A percentile compares a stretch with the other conserved stretches of the same genome.
These are phyloP conservation scores for Agrochola litura DNA, from an alignment of 2,888 invertebrate genomes.

Conservation along the genomic window DNA sequence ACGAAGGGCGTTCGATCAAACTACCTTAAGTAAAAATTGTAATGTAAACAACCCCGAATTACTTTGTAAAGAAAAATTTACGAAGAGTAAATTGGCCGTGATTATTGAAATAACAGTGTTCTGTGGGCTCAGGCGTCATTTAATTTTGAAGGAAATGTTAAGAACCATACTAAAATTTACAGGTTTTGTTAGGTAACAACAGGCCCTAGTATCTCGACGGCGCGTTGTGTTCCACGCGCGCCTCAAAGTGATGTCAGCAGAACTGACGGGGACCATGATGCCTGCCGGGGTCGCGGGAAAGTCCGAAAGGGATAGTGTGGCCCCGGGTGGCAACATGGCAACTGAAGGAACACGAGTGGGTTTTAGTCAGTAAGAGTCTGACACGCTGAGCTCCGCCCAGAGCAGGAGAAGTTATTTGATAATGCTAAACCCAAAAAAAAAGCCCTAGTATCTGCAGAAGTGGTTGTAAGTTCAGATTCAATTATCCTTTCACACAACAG, in stretches of 20 bases:
- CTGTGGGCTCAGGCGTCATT: slow-evolving; percentile 23
- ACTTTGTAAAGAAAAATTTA: slow-evolving; percentile 61
- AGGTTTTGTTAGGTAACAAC: neutral
- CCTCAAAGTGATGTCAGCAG: too few relatives aligned
- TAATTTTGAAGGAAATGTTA: slow-evolving; percentile 27
- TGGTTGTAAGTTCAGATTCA: slow-evolving; percentile 26
- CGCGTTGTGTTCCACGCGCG: too few relatives aligned
- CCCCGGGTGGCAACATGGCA: too few relatives aligned
- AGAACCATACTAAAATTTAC: neutral
- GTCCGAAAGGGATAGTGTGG: too few relatives aligned
- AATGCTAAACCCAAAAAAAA: neutral
- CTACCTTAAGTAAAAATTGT: slow-evolving; percentile 61
- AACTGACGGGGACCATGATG: too few relatives aligned
- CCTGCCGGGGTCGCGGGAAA: too few relatives aligned
- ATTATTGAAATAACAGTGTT: slow-evolving; percentile 62
- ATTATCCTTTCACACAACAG: slow-evolving; percentile 35
- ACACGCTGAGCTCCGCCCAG: too few relatives aligned
- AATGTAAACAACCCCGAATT: slow-evolving; percentile 68
- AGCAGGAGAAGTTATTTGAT: too few relatives aligned
- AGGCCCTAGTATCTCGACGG: too few relatives aligned
- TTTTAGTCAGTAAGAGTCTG: too few relatives aligned
- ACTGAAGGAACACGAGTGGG: too few relatives aligned
- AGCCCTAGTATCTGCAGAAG: neutral
- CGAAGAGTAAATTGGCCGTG: slow-evolving; percentile 57
- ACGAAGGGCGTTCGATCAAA: slow-evolving; percentile 72